phyloP scores from a whole-genome alignment of 1,140 invertebrate species.

The Pseudomyrmex flavicornis region DNA sequence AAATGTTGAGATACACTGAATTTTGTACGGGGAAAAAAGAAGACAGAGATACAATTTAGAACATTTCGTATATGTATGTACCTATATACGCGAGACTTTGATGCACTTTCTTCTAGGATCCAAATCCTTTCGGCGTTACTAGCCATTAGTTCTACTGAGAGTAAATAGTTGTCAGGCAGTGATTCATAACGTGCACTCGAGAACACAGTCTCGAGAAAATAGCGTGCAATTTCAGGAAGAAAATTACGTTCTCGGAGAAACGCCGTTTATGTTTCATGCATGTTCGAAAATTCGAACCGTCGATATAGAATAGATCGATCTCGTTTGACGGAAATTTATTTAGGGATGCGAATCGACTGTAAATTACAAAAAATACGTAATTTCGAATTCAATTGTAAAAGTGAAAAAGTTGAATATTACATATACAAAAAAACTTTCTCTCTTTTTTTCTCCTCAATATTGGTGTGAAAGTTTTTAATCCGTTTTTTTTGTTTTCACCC shows the following conservation, averaged over 20 bases:
- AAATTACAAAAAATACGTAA: background rate
- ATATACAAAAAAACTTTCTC: too few relatives aligned
- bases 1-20: background rate
- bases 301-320: background rate
- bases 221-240: background rate
- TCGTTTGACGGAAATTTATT: background rate
- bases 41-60: background rate
- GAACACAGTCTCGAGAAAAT: slow-evolving; percentile 11
- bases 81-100: background rate
- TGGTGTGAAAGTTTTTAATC: background rate
- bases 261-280: background rate
- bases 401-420: background rate
- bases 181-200: slow-evolving; percentile 45
- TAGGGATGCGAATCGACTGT: background rate
- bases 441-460: too few relatives aligned
- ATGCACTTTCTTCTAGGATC: slow-evolving; percentile 20
- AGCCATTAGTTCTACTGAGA: slow-evolving; percentile 41
- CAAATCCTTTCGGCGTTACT: slow-evolving; percentile 15
- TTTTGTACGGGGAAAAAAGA: background rate
- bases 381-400: background rate
- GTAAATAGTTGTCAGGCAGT: slow-evolving; percentile 26
- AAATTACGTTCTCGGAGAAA: slow-evolving; percentile 12
- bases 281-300: background rate
- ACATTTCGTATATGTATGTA: background rate
- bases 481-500: background rate